These are phyloP conservation scores for Drosophila kanapiae DNA, from an alignment of 1,140 invertebrate species.

Conservation along the genomic window DNA sequence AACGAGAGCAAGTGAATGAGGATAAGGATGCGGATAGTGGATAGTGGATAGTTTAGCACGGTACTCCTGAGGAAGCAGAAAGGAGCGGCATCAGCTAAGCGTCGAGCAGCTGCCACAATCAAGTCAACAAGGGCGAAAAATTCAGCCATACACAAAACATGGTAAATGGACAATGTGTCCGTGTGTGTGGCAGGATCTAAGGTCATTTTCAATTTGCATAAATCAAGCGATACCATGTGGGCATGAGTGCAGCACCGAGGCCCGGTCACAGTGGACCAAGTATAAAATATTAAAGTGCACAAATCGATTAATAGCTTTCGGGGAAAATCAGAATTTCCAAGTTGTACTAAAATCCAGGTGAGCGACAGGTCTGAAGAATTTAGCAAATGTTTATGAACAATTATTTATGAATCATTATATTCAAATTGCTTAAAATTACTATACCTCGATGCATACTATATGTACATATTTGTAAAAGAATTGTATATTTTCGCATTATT, in stretches of 20 bases:
- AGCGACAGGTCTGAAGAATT: not conserved
- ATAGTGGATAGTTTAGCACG: not conserved
- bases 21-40: conserved; percentile 8
- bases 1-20: conserved; percentile 38
- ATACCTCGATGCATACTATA: too few relatives aligned
- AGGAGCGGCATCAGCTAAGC: conserved; percentile 51
- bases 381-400: too few relatives aligned
- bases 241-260: not conserved
- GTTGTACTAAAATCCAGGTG: not conserved
- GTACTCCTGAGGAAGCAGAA: not conserved
- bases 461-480: too few relatives aligned
- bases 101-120: conserved; percentile 70
- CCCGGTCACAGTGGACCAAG: not conserved
- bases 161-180: conserved; percentile 66
- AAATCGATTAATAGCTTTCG: not conserved
- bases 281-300: conserved; percentile 1
- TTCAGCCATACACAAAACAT: conserved; percentile 44
- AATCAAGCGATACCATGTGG: conserved; percentile 67
- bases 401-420: not conserved
- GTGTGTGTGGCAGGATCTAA: conserved; percentile 64
- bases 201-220: conserved; percentile 81
- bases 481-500: too few relatives aligned
- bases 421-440: too few relatives aligned
- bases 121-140: conserved; percentile 71
- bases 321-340: not conserved